Base-by-base conservation (phyloP, 2,888 invertebrate genomes). In the Phania funesta region DNA sequence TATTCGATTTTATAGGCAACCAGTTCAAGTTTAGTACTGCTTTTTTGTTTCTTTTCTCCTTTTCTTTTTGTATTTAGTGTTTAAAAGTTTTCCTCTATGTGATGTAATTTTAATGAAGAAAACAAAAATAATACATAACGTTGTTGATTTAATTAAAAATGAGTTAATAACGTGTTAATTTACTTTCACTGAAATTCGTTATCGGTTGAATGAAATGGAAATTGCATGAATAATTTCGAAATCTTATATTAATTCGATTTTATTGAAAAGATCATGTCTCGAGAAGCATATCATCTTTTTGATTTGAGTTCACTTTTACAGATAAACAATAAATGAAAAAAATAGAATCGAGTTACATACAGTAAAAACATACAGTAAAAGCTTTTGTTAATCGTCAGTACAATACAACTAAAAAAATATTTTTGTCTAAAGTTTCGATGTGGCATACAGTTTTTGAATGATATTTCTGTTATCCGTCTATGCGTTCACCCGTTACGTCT, bases 1-100 rank as follows among this genome's bases (percentile, higher is more conserved):
- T 54, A 56, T 76, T 70, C 54, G 64, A 73, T 74, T 78, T 82
- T 75, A 52, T 78, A 70, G 76, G 73, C 76, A 79, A 76, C 83
- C 76, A 79, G 76, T 76, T 83, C 70, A 73, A 76, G 71, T 79
- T 79, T 71, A 71, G 41, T 48, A 22, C 11, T 64, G 68, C 22
- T 35, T 70, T 56, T 62, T 65, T 56, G 24, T 5, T 67, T 54
- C 35, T 38, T 48, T 41, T 35, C 20, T 20, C 13, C 29, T 44
- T 68, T 62, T 32, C 4, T 54, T 68, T 50, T 58, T n/a, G 20
- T 52, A 52, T 75, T 68, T 74, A 58, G 38, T 54, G 35, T 54
- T 71, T 29, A 58, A 48, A 60, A 60, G 20, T 77, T 73, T 82
- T 82, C 73, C 74, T 65, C 64, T 26, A 60, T 74, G 54, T 82